Evolutionary conservation across 1,140 invertebrate species (phyloP), one percentile per base, ranked within the genome.

Genomic region (Trichomalopsis sarcophagae): DNA sequence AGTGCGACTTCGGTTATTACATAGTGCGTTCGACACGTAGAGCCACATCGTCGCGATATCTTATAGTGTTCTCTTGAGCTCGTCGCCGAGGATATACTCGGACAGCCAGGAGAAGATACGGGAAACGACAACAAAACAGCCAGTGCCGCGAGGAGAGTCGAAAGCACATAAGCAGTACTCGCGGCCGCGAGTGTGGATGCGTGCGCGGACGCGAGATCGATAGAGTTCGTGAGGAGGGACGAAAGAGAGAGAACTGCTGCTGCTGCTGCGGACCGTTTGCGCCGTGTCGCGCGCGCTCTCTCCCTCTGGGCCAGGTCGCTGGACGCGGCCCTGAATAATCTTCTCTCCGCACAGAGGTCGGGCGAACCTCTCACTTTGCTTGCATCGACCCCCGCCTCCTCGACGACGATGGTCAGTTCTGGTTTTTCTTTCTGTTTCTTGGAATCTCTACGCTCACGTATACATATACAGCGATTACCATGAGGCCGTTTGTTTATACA

Each of bases 151-250:
- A 21, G 17, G 55, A 62, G 17, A 62, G 17, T 62, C 55, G 6
- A 62, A 62, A 62, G 55, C n/a, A 62, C 27, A 27, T 17, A 62
- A 50, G 13, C 33, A 36, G 33, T n/a, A 17, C 55, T 21, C 55
- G 55, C 21, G 17, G 17, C 4, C 55, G 55, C 55, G 55, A 62
- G 55, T 62, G 55, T 62, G 55, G 55, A 62, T 62, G 55, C n/a
- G 55, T n/a, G 55, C 55, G 55, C 55, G 21, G 21, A 62, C 55
- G 55, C 6, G 55, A 62, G 55, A 62, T 62, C 55, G 55, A 62
- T 62, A 62, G n/a, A 62, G 55, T 62, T 62, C 55, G 55, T 62
- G 55, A 62, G 55, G 55, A 62, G 55, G 55, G 55, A 62, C 55
- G 55, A 62, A 21, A 62, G 55, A 62, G 55, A 55, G 50, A 27